Evolutionary conservation across 2,797 vertebrate genomes (phyloP), one percentile per base, ranked within the genome.

Genomic region (Phyllotis vaccarum): DNA sequence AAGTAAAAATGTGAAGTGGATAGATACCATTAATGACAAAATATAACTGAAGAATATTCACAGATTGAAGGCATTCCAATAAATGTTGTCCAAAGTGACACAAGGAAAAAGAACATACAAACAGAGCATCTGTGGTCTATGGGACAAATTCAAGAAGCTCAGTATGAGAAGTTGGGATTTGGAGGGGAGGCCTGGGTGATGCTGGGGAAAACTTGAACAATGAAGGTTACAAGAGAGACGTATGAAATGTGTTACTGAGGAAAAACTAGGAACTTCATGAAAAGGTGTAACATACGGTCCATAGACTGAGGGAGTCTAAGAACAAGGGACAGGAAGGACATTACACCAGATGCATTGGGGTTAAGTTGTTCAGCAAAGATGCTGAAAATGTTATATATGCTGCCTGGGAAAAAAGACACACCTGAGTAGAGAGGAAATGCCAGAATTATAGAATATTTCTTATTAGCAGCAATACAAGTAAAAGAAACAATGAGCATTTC

Each of bases 381-480:
- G 52, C 52, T 24, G 52, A 82, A 94, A 64, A 86, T 78, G 14
- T 58, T 40, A 93, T 91, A 40, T 70, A 54, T 85, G n/a, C 6
- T 54, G 6, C 4, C 17, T 75, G 40, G 40, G 6, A 89, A 66
- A 24, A 92, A 91, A 74, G n/a, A 46, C 6, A 24, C 1, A 56
- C 87, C 52, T 72, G 2, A 40, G 56, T 14, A 74, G 16, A 92
- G 24, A 46, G 34, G 6, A 43, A 62, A 75, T 17, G 43, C 40
- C 78, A 52, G 12, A 56, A 87, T 76, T 80, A 90, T 6, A 75
- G 68, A 64, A 89, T 58, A 83, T 40, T 34, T 94, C 52, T 89
- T 93, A 10, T 75, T 62, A 93, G 22, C 46, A 91, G 29, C 27
- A 86, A 93, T 92, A n/a, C 43, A 95, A 88, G 13, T 85, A 6